phyloP scores from a whole-genome alignment of 1,140 invertebrate species.

The Galendromus occidentalis region DNA sequence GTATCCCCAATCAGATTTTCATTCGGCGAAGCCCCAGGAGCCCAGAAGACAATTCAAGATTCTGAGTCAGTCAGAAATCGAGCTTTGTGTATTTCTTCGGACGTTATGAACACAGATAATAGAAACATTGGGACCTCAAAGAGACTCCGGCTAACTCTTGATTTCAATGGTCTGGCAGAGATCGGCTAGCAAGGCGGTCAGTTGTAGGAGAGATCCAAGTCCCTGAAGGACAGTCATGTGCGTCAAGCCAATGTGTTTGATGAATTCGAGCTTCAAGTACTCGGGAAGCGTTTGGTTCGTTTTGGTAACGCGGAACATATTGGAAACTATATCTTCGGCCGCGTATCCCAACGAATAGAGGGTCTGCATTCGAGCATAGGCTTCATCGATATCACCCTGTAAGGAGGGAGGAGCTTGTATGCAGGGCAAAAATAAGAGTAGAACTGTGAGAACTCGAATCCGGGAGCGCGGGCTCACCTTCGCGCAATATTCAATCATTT shows the following conservation, averaged over 20 bases:
- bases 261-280: conserved; percentile 59
- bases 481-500: conserved; percentile 70
- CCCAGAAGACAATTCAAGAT: too few relatives aligned
- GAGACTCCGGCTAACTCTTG: neutral
- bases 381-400: conserved; percentile 57
- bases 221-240: conserved; percentile 81
- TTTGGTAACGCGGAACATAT: conserved; percentile 82
- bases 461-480: conserved; percentile 15
- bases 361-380: conserved; percentile 65
- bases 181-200: conserved; percentile 64
- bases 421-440: neutral
- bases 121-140: neutral
- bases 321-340: conserved; percentile 83
- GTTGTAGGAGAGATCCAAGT: conserved; percentile 60
- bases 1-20: too few relatives aligned
- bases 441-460: neutral
- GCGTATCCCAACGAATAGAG: conserved; percentile 85
- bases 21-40: too few relatives aligned
- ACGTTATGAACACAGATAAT: neutral
- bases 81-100: too few relatives aligned
- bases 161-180: conserved; percentile 36
- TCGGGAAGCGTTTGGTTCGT: conserved; percentile 51
- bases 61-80: too few relatives aligned
- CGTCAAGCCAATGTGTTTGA: conserved; percentile 78
- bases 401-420: conserved; percentile 13